Evolutionary conservation across 1,140 invertebrate genomes (phyloP).

Genomic region (Tetragonula clypearis): DNA sequence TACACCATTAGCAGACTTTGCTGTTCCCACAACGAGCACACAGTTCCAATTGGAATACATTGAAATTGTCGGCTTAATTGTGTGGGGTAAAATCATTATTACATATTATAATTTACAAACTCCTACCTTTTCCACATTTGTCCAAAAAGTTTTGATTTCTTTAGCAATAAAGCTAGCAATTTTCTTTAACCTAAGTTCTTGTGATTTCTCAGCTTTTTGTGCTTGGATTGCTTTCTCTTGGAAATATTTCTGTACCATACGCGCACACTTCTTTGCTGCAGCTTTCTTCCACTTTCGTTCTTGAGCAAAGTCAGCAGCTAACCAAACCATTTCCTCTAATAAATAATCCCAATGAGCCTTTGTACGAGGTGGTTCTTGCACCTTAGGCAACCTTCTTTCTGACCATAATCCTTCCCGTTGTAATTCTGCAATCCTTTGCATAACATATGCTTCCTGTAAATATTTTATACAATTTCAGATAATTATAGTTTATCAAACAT

Average conservation of each 20-base stretch:
- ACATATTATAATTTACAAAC: constrained; percentile 13
- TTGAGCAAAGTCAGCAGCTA: constrained; percentile 98
- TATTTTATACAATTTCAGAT: background rate
- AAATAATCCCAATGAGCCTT: constrained; percentile 99
- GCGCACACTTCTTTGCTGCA: constrained; percentile 94
- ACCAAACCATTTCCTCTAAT: constrained; percentile 99
- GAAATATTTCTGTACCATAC: constrained; percentile 97
- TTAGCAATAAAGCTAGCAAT: constrained; percentile 96
- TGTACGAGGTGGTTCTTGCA: constrained; percentile 92
- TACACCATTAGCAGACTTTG: constrained; percentile 66
- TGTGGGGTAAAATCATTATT: constrained; percentile 74
- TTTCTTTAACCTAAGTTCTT: constrained; percentile 92
- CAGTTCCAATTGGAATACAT: constrained; percentile 72
- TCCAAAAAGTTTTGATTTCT: constrained; percentile 97
- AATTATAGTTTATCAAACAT: background rate
- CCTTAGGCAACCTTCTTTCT: constrained; percentile 94
- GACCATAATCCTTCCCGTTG: constrained; percentile 97
- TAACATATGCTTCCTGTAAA: constrained; percentile 92
- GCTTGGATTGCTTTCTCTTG: constrained; percentile 95
- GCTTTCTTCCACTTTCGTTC: constrained; percentile 99
- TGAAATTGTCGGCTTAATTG: constrained; percentile 80
- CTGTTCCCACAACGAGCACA: constrained; percentile 82
- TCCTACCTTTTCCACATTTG: constrained; percentile 95
- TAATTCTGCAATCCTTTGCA: constrained; percentile 94
- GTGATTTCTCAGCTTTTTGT: constrained; percentile 95